These are phyloP conservation scores for Corydoras sp. DNA, from an alignment of 2,113 vertebrate species.

Conservation along the genomic window DNA sequence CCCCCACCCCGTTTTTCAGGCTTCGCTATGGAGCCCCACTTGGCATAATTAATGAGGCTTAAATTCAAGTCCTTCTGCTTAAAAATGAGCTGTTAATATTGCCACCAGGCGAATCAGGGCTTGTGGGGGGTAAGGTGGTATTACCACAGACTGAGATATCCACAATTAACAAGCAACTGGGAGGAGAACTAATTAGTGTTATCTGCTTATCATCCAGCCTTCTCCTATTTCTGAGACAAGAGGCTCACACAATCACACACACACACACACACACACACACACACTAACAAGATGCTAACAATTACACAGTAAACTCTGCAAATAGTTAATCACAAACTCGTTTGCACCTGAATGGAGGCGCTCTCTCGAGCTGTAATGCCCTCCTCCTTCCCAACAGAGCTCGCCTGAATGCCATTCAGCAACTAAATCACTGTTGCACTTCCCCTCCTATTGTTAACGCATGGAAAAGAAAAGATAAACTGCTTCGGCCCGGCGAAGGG, in stretches of 20 bases:
- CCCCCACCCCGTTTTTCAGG: slow-evolving; percentile 20
- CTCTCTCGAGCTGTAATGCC: slow-evolving; percentile 51
- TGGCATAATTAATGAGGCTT: slow-evolving; percentile 66
- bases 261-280: slow-evolving; percentile 28
- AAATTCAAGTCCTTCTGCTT: slow-evolving; percentile 52
- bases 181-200: slow-evolving; percentile 76
- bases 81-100: slow-evolving; percentile 64
- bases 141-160: slow-evolving; percentile 61
- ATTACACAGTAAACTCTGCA: slow-evolving; percentile 56
- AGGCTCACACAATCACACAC: slow-evolving; percentile 49
- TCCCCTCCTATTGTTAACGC: slow-evolving; percentile 32
- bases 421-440: slow-evolving; percentile 40
- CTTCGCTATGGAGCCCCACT: slow-evolving; percentile 47
- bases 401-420: slow-evolving; percentile 14
- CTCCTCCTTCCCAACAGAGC: slow-evolving; percentile 21
- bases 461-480: slow-evolving; percentile 37
- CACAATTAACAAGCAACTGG: slow-evolving; percentile 73
- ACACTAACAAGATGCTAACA: slow-evolving; percentile 28
- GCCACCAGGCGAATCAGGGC: slow-evolving; percentile 50
- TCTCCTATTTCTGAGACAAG: slow-evolving; percentile 61
- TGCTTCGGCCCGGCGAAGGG: slow-evolving; percentile 16
- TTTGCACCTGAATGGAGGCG: slow-evolving; percentile 66
- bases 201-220: slow-evolving; percentile 65
- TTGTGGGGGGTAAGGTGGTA: slow-evolving; percentile 36
- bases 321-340: slow-evolving; percentile 67